Evolutionary conservation across 2,113 vertebrate genomes (phyloP).

Genomic region (Crotalus tigris): DNA sequence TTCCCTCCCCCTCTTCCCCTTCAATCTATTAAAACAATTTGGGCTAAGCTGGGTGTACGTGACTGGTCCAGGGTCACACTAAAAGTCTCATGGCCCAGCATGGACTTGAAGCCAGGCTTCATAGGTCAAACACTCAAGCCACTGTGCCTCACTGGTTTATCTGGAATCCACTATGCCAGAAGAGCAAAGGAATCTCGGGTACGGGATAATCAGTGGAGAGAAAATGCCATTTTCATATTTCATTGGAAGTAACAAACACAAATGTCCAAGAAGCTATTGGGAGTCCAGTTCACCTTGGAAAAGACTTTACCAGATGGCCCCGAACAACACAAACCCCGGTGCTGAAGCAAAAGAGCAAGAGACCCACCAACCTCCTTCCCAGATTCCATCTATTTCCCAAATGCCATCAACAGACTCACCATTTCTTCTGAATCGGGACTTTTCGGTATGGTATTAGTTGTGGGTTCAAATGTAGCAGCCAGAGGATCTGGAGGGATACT

Average conservation of each 20-base stretch:
- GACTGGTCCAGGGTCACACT: background rate
- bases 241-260: background rate
- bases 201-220: background rate
- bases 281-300: background rate
- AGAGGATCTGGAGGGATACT: conserved; percentile 77
- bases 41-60: background rate
- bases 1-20: rapidly evolving
- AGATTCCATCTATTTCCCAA: background rate
- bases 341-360: background rate
- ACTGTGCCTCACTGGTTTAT: background rate
- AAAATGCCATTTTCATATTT: background rate
- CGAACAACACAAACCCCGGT: background rate
- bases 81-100: background rate
- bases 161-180: background rate
- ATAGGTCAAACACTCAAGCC: background rate
- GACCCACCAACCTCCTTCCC: background rate
- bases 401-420: conserved; percentile 19
- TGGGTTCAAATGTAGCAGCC: conserved; percentile 63
- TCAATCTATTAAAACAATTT: background rate
- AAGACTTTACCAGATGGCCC: too few relatives aligned
- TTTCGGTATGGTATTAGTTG: conserved; percentile 70
- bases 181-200: background rate
- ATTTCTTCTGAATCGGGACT: conserved; percentile 59
- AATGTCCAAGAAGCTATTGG: background rate
- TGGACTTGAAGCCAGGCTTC: background rate